These are phyloP conservation scores for Micoletzkya japonica DNA, from an alignment of 2,888 invertebrate genomes.

Conservation along the genomic window DNA sequence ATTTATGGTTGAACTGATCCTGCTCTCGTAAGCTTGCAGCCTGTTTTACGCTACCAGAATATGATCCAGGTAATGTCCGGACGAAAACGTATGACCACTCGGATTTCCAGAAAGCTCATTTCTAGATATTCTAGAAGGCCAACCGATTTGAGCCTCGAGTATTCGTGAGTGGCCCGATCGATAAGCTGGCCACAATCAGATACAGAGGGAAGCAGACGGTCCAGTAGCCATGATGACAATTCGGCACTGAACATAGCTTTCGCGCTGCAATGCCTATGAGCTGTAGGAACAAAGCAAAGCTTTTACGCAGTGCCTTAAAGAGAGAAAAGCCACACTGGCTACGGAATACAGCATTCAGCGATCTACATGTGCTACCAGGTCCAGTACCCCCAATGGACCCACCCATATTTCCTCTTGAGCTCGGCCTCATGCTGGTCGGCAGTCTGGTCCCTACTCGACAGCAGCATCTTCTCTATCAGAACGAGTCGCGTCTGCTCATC, in stretches of 20 bases:
- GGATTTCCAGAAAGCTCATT: too few relatives aligned
- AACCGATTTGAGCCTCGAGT: constrained; percentile 38
- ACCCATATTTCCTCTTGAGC: constrained; percentile 41
- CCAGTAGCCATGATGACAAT: constrained; percentile 46
- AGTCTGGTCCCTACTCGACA: constrained; percentile 11
- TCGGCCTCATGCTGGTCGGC: constrained; percentile 33
- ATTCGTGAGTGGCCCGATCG: constrained; percentile 42
- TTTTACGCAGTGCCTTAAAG: too few relatives aligned
- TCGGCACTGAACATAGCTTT: constrained; percentile 31
- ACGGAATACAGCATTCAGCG: too few relatives aligned
- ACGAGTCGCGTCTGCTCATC: constrained; percentile 50
- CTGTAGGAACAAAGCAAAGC: too few relatives aligned
- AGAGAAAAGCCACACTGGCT: too few relatives aligned
- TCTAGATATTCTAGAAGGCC: too few relatives aligned
- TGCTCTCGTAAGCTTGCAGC: too few relatives aligned
- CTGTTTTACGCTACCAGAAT: too few relatives aligned
- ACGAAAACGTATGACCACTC: too few relatives aligned
- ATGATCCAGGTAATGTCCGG: too few relatives aligned
- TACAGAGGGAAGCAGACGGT: constrained; percentile 45
- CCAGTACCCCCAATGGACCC: neutral
- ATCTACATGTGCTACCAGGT: neutral
- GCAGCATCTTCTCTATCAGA: constrained; percentile 42
- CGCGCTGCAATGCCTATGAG: too few relatives aligned
- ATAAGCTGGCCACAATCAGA: constrained; percentile 46
- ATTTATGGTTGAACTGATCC: too few relatives aligned